phyloP scores from a whole-genome alignment of 2,888 invertebrate species.

The Standfussiana lucernea region DNA sequence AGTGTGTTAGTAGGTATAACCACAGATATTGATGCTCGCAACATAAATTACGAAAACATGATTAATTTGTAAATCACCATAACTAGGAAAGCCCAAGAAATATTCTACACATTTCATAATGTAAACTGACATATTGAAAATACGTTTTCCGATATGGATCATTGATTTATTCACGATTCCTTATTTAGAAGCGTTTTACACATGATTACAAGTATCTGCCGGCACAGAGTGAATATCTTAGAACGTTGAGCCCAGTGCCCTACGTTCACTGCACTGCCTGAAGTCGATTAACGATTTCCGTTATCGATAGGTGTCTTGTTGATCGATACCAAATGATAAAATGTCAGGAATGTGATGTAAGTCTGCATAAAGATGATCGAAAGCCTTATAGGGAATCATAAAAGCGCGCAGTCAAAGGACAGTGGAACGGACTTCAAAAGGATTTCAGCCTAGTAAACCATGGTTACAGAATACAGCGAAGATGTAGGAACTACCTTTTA shows the following conservation, averaged over 20 bases:
- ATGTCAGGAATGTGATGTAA: slow-evolving; percentile 18
- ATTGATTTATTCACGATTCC: slow-evolving; percentile 34
- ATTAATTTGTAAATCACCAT: slow-evolving; percentile 8
- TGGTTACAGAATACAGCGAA: background rate
- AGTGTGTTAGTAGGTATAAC: slow-evolving; percentile 26
- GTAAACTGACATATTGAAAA: slow-evolving; percentile 30
- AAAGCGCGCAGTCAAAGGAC: background rate
- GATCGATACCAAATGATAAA: background rate
- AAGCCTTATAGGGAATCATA: background rate
- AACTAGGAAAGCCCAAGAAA: background rate
- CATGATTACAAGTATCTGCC: slow-evolving; percentile 17
- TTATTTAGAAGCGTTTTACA: slow-evolving; percentile 31
- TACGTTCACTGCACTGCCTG: background rate
- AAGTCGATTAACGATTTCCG: slow-evolving; percentile 25
- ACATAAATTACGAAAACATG: slow-evolving; percentile 5
- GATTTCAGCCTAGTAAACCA: background rate
- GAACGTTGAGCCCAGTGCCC: slow-evolving; percentile 9
- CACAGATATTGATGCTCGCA: background rate
- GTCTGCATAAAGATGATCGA: background rate
- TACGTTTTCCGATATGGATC: slow-evolving; percentile 19
- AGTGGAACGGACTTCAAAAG: background rate
- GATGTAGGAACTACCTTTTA: background rate
- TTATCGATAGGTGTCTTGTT: slow-evolving; percentile 20
- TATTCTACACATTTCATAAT: slow-evolving; percentile 33
- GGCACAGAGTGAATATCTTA: slow-evolving; percentile 18